Base-by-base conservation (phyloP, 2,113 vertebrate genomes). In the Cricetomys ansorgei region DNA sequence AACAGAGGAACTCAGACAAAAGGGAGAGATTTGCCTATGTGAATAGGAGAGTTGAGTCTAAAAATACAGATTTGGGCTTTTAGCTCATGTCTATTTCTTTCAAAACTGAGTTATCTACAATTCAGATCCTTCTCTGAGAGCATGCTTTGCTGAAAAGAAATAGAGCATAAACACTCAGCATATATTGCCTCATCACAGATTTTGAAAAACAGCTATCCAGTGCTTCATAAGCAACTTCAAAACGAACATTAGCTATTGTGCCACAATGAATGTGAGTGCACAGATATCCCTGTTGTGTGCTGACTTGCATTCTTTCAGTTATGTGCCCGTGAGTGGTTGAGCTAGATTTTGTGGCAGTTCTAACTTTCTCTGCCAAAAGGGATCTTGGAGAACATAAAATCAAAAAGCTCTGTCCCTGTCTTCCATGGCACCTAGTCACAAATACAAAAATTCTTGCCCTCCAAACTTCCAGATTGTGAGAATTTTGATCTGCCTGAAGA, bases 401-500 rank as follows among this genome's bases (percentile, higher is more conserved):
- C 70, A 48, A 59, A 85, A 77, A 12, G 11, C 15, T 69, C 48
- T 57, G 1, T 40, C 59, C 6, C 40, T 48, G 59, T 12, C 55
- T 45, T 57, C 8, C 19, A 75, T 75, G 19, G 53, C 29, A 43
- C 15, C 7, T 53, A 90, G 45, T 40, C n/a, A 37, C 37, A 65
- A 89, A 43, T 10, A 29, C 7, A 37, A 43, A 75, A 65, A 55
- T 53, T 19, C 7, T 57, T 90, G 37, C n/a, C 7, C 43, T 76
- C 53, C 31, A 75, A 29, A 84, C 21, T 0, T 69, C 16, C 45
- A 98, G 98, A 98, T 16, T 98, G 98, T 93, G 98, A 98, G 84
- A 97, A 73, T 79, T 98, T 98, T 89, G 97, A 98, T n/a, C 87
- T 99, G 88, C 98, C 98, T 88, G 98, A 98, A 73, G 98, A 98